Conservation (phyloP, 2,113 vertebrate species). For the Catagonus wagneri region DNA sequence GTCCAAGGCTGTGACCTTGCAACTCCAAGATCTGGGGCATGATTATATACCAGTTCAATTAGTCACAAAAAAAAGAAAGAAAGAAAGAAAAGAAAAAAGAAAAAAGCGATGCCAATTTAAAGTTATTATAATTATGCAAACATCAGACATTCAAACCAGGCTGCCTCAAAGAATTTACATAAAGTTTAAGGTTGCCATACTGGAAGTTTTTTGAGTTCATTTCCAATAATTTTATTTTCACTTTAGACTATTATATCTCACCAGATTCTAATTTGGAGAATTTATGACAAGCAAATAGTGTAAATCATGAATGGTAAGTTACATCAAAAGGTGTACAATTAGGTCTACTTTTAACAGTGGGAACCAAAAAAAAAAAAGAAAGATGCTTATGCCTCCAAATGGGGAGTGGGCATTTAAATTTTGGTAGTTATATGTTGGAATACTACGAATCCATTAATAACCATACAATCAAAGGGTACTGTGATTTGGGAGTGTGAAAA, state of each 20-base stretch:
- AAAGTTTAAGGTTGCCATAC: neutral
- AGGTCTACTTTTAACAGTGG: neutral
- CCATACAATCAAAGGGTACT: neutral
- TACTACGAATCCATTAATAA: neutral
- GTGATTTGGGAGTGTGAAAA: neutral
- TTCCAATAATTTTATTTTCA: constrained; percentile 28
- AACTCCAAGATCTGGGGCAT: neutral
- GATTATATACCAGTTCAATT: neutral
- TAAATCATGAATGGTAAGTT: neutral
- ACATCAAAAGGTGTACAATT: neutral
- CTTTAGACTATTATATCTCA: neutral
- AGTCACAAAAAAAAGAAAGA: neutral
- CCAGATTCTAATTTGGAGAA: neutral
- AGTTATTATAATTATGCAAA: neutral
- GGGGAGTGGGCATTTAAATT: neutral
- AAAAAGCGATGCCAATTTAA: neutral
- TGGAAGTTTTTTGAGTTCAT: neutral
- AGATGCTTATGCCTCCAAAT: neutral
- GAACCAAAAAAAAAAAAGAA: neutral
- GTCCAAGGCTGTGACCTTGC: neutral
- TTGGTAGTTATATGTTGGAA: neutral
- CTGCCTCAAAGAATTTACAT: neutral
- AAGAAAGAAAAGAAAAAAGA: neutral
- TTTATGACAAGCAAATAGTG: constrained; percentile 7
- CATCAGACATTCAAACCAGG: neutral